Evolutionary conservation across 1,140 invertebrate genomes (phyloP), one percentile per base, ranked within the genome.

Genomic region (Condylostylus longicornis): DNA sequence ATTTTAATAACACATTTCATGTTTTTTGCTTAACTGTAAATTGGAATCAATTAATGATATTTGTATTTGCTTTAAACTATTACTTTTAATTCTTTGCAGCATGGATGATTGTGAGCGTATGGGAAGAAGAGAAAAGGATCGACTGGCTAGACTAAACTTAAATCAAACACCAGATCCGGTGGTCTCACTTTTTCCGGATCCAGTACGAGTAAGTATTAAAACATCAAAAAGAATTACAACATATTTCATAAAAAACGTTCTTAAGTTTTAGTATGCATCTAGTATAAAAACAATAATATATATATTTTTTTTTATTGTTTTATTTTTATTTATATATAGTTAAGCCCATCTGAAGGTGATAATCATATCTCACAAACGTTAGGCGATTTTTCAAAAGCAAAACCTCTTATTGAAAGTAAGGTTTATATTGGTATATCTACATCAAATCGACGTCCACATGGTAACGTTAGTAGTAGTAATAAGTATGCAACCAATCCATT

Each of bases 101-200:
- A 72, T 77, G 64, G 77, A 79, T 53, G 69, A 60, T 18, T 32
- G 72, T 41, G 75, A 78, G 61, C 68, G 75, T 46, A 71, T 76
- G 55, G 44, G 44, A 42, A 42, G 57, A 47, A 73, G 77, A 42
- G 77, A 81, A 63, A 66, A 70, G 56, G 76, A 80, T 58, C 68
- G 75, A 55, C 71, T 74, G 58, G 75, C 75, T 50, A 68, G 77
- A 38, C 74, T 72, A 49, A 74, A 76, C 60, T 76, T 77, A 70
- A 69, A 72, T 51, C 71, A 72, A 49, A 70, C 71, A 44, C 65
- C 64, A 42, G 66, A 69, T 46, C 62, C 61, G 31, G 56, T 59
- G 44, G 44, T 44, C 38, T 50, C 49, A 42, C 62, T 60, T 37
- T 75, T 74, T 54, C 67, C 60, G 45, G 72, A 66, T 54, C 72